Percentiles rank a stretch among this genome's conserved stretches.
These are phyloP conservation scores for Podocnemis expansa DNA, from an alignment of 2,113 vertebrate species.

Conservation along the genomic window DNA sequence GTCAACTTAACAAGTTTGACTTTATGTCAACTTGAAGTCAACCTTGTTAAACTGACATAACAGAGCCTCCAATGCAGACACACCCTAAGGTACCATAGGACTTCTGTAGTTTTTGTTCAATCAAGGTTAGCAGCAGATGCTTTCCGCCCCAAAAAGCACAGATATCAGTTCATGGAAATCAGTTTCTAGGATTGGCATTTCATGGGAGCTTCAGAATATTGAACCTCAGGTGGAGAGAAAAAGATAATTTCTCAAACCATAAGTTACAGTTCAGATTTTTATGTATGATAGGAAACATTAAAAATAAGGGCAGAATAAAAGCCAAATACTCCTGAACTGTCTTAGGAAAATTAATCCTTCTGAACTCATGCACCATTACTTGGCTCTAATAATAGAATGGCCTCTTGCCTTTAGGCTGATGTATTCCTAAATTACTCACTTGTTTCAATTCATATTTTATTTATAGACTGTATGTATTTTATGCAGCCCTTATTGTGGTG, in stretches of 20 bases:
- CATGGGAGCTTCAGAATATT: conserved; percentile 16
- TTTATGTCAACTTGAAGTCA: too few relatives aligned
- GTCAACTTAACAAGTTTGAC: too few relatives aligned
- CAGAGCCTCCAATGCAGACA: too few relatives aligned
- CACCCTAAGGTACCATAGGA: too few relatives aligned
- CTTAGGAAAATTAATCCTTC: conserved; percentile 63
- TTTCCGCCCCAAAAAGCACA: background rate
- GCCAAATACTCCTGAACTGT: conserved; percentile 65
- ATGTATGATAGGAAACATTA: conserved; percentile 41
- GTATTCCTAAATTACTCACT: conserved; percentile 58
- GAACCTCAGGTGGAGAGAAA: background rate
- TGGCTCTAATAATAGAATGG: conserved; percentile 53
- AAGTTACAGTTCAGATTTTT: background rate
- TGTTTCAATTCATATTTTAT: conserved; percentile 63
- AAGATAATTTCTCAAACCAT: conserved; percentile 51
- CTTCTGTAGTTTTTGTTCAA: too few relatives aligned
- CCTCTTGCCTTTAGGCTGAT: conserved; percentile 57
- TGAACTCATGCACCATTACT: conserved; percentile 66
- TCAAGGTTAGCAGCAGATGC: background rate
- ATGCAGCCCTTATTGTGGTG: conserved; percentile 21
- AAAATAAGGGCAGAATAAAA: conserved; percentile 64
- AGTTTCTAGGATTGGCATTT: conserved; percentile 38
- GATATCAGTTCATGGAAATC: background rate
- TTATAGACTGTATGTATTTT: conserved; percentile 34
- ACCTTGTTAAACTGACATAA: too few relatives aligned